A percentile compares a stretch with the other conserved stretches of the same genome.
These are phyloP conservation scores for Zaprionus camerounensis DNA, from an alignment of 1,140 invertebrate genomes.

Conservation along the genomic window DNA sequence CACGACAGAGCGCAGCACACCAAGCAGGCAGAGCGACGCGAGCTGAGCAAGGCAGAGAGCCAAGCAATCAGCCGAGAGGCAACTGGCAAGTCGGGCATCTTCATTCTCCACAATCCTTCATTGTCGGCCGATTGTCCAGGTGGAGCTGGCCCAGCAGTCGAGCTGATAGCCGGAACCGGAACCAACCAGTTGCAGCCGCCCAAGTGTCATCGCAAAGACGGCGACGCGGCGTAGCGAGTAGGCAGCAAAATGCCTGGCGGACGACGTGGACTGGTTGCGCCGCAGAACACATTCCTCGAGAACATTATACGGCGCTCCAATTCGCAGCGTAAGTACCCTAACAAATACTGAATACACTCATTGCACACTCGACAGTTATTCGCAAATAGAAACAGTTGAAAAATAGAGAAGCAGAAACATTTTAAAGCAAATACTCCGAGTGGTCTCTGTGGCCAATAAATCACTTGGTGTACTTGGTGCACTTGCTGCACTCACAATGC, in stretches of 20 bases:
- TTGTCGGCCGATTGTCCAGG: constrained; percentile 39
- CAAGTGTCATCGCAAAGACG: constrained; percentile 49
- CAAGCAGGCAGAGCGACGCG: constrained; percentile 1
- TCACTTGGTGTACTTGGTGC: no score
- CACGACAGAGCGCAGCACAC: constrained; percentile 6
- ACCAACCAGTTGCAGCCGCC: background rate
- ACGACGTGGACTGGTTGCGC: constrained; percentile 98
- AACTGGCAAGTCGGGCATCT: background rate
- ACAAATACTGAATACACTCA: background rate
- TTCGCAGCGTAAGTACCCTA: constrained; percentile 95
- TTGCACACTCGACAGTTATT: background rate
- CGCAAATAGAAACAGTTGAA: background rate
- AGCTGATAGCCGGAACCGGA: background rate
- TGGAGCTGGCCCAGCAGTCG: constrained; percentile 17
- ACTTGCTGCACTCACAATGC: background rate
- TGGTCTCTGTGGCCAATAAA: background rate
- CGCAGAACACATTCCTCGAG: constrained; percentile 99
- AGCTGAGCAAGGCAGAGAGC: constrained; percentile 5
- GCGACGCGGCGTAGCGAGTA: constrained; percentile 59
- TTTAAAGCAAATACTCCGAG: background rate
- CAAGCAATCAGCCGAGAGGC: background rate
- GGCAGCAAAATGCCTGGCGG: constrained; percentile 94
- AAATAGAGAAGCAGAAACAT: background rate
- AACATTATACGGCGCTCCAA: constrained; percentile 99
- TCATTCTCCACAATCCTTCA: constrained; percentile 9